A percentile compares a stretch with the other conserved stretches of the same genome.
phyloP scores from a whole-genome alignment of 2,888 invertebrate species.

The Atrina japonica region DNA sequence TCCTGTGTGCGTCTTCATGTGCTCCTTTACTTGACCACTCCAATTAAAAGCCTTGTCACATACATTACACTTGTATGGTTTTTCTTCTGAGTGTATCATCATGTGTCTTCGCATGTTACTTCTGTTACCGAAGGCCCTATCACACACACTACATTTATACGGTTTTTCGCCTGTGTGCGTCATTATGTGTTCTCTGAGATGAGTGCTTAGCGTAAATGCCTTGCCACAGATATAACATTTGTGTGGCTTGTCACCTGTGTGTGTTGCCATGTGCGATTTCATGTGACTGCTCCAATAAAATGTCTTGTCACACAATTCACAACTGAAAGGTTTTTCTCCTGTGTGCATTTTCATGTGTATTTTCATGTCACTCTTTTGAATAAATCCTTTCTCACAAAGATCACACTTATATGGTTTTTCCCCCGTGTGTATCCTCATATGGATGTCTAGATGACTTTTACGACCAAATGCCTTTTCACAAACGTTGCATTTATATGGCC shows the following conservation, averaged over 20 bases:
- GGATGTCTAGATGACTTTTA: neutral
- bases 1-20: too few species aligned
- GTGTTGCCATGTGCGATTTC: slow-evolving; percentile 2
- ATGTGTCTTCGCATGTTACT: neutral
- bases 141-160: slow-evolving; percentile 16
- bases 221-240: slow-evolving; percentile 24
- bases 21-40: too few species aligned
- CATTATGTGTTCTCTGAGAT: neutral
- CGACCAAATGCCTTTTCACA: slow-evolving; percentile 14
- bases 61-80: too few species aligned
- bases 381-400: slow-evolving; percentile 19
- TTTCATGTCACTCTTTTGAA: neutral
- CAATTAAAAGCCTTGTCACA: too few species aligned
- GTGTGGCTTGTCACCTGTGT: slow-evolving; percentile 9
- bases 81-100: too few species aligned
- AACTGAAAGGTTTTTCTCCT: slow-evolving; percentile 18
- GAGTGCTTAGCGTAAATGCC: neutral
- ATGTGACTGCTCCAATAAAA: neutral
- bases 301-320: slow-evolving; percentile 11
- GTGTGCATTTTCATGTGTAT: slow-evolving; percentile 16
- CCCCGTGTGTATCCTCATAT: slow-evolving; percentile 13
- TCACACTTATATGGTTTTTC: slow-evolving; percentile 10
- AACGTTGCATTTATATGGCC: slow-evolving; percentile 12
- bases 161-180: slow-evolving; percentile 22
- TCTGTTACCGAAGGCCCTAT: neutral